Evolutionary conservation across 2,113 vertebrate species (phyloP), one percentile per base, ranked within the genome.

Genomic region (Lepus europaeus): DNA sequence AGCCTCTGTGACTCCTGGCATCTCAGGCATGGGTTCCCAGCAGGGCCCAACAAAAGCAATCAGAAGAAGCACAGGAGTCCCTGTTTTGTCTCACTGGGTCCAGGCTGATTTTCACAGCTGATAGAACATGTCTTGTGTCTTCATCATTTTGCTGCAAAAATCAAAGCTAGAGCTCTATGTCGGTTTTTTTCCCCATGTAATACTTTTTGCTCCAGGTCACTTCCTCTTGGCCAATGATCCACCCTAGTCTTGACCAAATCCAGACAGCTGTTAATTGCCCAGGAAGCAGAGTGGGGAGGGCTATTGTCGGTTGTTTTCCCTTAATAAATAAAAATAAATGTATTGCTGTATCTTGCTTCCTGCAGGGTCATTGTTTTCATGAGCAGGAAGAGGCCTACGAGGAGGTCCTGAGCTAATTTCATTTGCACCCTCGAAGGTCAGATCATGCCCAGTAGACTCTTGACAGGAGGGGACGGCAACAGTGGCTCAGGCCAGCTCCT

Each of bases 271-370:
- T 76, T 93, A 95, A 91, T 77, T 94, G 56, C 70, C 79, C 93
- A 91, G 97, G 96, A 96, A 97, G 72, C 17, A 5, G 45, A 78
- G 23, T 27, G 27, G 76, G 83, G 90, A 94, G 93, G 93, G 93
- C 95, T 94, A 88, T 72, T 94, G 85, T 94, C 1, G 0, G 85
- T 80, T 93, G 91, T 81, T 96, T 94, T 95, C 86, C 83, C 73
- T 78, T 66, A 70, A 90, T 87, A 96, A 97, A 96, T 96, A 97
- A 97, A 97, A 97, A 97, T 95, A 97, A 95, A 81, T 84, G 79
- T 83, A 90, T 95, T 89, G 72, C 89, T 96, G 3, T 89, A 93
- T 95, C 92, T 97, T 82, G 79, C 79, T 97, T 97, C 96, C 96
- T 95, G 93, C 89, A 97, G 89, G 70, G 78, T 86, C 82, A 97